Percentiles rank a stretch among this genome's conserved stretches.
Conservation (phyloP, 2,113 vertebrate species). For the Smithornis capensis region DNA sequence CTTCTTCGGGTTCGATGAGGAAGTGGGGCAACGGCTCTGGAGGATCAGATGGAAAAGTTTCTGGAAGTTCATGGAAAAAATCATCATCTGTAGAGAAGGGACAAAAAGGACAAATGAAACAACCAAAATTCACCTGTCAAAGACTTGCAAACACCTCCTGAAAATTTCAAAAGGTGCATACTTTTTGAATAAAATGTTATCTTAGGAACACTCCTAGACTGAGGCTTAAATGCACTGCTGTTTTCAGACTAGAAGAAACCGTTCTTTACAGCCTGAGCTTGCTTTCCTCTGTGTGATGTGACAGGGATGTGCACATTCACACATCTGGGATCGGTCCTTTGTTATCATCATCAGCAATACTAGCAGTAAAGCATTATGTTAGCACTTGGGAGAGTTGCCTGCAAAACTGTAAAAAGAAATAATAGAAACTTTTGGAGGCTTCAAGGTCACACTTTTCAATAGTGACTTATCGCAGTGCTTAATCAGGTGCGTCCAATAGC, state of each 20-base stretch:
- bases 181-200: neutral
- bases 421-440: conserved; percentile 25
- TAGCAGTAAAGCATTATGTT: neutral
- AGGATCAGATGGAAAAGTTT: conserved; percentile 94
- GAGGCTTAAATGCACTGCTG: neutral
- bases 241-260: neutral
- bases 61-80: conserved; percentile 93
- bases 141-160: neutral
- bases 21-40: conserved; percentile 95
- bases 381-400: neutral
- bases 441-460: conserved; percentile 34
- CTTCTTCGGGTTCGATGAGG: conserved; percentile 92
- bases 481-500: neutral
- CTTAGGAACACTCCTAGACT: neutral
- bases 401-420: conserved; percentile 8
- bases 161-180: neutral
- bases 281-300: neutral
- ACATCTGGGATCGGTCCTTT: neutral
- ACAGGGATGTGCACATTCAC: neutral
- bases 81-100: conserved; percentile 83
- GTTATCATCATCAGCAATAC: neutral
- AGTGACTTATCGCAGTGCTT: neutral
- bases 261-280: neutral
- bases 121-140: neutral
- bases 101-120: neutral